Base-by-base conservation (phyloP, 92 coral and sea anemone genomes). In the Porites evermanni region DNA sequence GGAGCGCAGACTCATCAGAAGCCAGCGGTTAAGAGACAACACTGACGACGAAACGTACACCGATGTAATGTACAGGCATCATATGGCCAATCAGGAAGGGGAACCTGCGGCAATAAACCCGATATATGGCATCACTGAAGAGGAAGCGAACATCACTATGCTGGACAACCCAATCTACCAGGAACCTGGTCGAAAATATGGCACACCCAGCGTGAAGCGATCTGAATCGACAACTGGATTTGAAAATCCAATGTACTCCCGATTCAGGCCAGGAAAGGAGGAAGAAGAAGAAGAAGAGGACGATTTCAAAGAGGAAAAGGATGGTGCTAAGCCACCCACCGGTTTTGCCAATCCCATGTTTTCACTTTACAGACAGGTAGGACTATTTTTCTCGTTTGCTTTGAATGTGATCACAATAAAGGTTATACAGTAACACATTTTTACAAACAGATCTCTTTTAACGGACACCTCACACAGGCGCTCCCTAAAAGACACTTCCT, bases 61-160 rank as follows among this genome's bases (percentile, higher is more conserved):
- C 16, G 98, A 95, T 66, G 88, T 79, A 75, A 90, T 95, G 96
- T 78, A 81, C 70, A 92, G 98, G 65, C 96, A 95, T 80, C 98
- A 93, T 16, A 77, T 88, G 64, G 84, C 94, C 17, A 90, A 82
- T 54, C 93, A 85, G 47, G 82, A 58, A 64, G 19, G 0, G 82
- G 83, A 32, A 78, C 79, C 58, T 14, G 98, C 93, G 23, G 74
- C 91, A 8, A 10, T 79, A 12, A 95, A 93, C 79, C 98, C 96
- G 19, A 75, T 95, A 75, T 95, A 93, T 80, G 94, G 94, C 8
- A 68, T 76, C 21, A 71, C 53, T 52, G 94, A 87, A 26, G 79
- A 90, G 17, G 95, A 92, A 23, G 93, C 72, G 0, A n/a, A 23
- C 3, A 12, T 92, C 29, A 32, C 64, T 21, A 68, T 92, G 84